Evolutionary conservation across 2,113 vertebrate genomes (phyloP).

Genomic region (Oophaga pumilio): DNA sequence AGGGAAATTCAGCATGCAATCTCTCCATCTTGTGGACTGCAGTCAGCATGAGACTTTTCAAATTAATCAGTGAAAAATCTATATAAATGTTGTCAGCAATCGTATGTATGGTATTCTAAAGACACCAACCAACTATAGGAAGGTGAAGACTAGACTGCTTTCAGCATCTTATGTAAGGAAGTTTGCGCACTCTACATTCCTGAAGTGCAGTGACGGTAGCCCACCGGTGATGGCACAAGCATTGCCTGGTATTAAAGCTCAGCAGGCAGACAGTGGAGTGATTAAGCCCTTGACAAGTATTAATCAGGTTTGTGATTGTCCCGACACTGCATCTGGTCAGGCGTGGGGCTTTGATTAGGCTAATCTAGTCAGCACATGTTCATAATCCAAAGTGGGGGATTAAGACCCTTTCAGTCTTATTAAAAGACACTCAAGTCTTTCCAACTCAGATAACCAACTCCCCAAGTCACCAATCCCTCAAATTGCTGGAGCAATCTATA

Average conservation of each 20-base stretch:
- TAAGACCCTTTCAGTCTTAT: conserved; percentile 58
- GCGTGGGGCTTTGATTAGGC: conserved; percentile 55
- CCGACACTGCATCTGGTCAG: conserved; percentile 55
- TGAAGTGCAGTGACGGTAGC: conserved; percentile 1
- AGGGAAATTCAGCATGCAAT: too few relatives aligned
- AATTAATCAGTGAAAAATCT: too few relatives aligned
- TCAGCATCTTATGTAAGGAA: neutral
- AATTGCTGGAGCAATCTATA: neutral
- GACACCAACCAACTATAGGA: too few relatives aligned
- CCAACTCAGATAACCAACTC: neutral
- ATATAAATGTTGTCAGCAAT: too few relatives aligned
- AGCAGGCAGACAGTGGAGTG: conserved; percentile 26
- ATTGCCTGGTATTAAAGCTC: conserved; percentile 5
- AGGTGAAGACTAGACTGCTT: too few relatives aligned
- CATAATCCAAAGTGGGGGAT: conserved; percentile 55
- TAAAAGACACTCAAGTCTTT: conserved; percentile 31
- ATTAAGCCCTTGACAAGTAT: conserved; percentile 54
- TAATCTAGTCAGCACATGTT: conserved; percentile 57
- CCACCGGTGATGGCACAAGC: neutral
- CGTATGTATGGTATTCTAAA: too few relatives aligned
- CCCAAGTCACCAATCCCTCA: conserved; percentile 5
- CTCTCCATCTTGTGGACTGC: too few relatives aligned
- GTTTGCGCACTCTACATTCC: conserved; percentile 5
- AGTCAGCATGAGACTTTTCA: too few relatives aligned
- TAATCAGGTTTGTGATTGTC: conserved; percentile 58